Evolutionary conservation across 2,797 vertebrate species (phyloP).

Genomic region (Gymnopithys bicolor): DNA sequence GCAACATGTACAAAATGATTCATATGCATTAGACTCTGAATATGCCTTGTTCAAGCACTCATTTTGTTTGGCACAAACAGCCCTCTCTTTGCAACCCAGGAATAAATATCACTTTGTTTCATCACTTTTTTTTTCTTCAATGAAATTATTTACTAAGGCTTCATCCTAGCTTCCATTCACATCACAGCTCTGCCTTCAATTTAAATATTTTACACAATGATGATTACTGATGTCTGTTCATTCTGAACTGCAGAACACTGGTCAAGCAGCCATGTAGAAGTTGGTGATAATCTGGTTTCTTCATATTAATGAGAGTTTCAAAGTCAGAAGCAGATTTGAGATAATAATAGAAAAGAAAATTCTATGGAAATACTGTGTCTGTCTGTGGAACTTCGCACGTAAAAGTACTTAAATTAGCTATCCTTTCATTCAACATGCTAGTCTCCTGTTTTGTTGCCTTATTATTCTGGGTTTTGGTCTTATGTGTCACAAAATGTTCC

Average conservation of each 20-base stretch:
- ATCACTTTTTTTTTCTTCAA: conserved; percentile 11
- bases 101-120: conserved; percentile 62
- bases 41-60: conserved; percentile 42
- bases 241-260: background rate
- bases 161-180: conserved; percentile 15
- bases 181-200: background rate
- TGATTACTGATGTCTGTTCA: background rate
- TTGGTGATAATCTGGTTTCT: background rate
- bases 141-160: conserved; percentile 10
- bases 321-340: background rate
- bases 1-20: conserved; percentile 14
- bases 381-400: background rate
- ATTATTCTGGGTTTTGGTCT: background rate
- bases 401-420: background rate
- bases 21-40: conserved; percentile 45
- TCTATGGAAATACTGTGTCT: background rate
- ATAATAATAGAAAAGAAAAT: background rate
- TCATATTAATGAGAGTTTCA: background rate
- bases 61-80: conserved; percentile 58
- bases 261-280: background rate
- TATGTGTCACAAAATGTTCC: background rate
- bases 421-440: background rate
- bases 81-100: conserved; percentile 18
- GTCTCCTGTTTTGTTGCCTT: background rate
- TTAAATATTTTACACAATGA: background rate